These are phyloP conservation scores for Parnassius apollo DNA, from an alignment of 2,888 invertebrate species.

Conservation along the genomic window DNA sequence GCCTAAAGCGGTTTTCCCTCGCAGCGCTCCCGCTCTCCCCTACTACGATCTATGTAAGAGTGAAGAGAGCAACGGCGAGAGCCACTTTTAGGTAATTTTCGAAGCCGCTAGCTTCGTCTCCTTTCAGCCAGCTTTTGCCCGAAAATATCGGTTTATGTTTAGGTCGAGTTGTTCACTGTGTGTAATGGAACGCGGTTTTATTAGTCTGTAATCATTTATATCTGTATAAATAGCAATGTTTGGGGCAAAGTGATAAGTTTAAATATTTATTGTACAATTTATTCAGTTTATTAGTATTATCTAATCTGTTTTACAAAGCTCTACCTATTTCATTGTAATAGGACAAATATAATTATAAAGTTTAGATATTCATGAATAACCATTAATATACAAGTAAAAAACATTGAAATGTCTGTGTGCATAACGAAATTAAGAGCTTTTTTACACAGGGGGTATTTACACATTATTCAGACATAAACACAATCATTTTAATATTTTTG, in stretches of 20 bases:
- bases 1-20: slow-evolving; percentile 71
- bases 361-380: too few relatives aligned
- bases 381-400: too few relatives aligned
- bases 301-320: too few relatives aligned
- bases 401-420: too few relatives aligned
- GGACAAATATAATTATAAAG: too few relatives aligned
- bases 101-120: slow-evolving; percentile 58
- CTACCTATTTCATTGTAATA: too few relatives aligned
- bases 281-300: not conserved
- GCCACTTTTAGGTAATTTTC: slow-evolving; percentile 78
- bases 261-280: not conserved
- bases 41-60: slow-evolving; percentile 35
- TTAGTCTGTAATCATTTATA: slow-evolving; percentile 22
- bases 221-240: not conserved
- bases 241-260: not conserved
- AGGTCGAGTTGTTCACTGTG: slow-evolving; percentile 30
- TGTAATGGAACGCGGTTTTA: slow-evolving; percentile 25
- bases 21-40: slow-evolving; percentile 46
- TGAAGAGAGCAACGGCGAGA: slow-evolving; percentile 53
- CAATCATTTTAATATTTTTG: too few relatives aligned
- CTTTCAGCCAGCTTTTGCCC: slow-evolving; percentile 48
- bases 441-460: too few relatives aligned
- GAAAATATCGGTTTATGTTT: slow-evolving; percentile 54
- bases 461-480: too few relatives aligned
- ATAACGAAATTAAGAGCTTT: too few relatives aligned